Conservation (phyloP, 2,113 vertebrate species). For the human region GRCh38 chr5:59065501-59066000, state of each 20-base stretch:
- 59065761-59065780: neutral
- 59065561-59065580: neutral
- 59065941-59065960: neutral
- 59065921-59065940: neutral
- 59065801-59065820: neutral
- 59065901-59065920: neutral
- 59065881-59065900: neutral
- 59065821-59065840: neutral
- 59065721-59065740: neutral
- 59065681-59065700: neutral
- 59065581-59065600: neutral
- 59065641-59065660: slow-evolving; percentile 32
- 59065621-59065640: slow-evolving; percentile 4
- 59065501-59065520: neutral
- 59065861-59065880: neutral
- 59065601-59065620: neutral
- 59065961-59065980: neutral
- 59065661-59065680: slow-evolving; percentile 33
- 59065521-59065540: neutral
- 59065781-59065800: slow-evolving; percentile 9
- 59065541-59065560: neutral
- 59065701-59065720: neutral
- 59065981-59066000: neutral
- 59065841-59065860: neutral
- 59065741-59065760: neutral